These are phyloP conservation scores for Catharus ustulatus DNA, from an alignment of 2,797 vertebrate genomes.

Conservation along the genomic window DNA sequence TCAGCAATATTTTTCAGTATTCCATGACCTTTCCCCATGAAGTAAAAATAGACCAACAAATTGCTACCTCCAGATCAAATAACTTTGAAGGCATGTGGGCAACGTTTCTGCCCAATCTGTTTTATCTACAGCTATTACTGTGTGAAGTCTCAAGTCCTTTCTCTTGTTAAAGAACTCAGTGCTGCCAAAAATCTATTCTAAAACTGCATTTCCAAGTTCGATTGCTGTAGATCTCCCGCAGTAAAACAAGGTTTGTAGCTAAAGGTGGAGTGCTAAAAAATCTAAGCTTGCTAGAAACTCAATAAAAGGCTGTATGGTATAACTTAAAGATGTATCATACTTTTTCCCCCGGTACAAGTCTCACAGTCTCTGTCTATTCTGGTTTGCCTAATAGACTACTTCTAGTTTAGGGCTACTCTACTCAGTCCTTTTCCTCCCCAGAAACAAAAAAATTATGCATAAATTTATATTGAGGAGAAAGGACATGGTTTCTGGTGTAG, in stretches of 20 bases:
- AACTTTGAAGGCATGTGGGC: background rate
- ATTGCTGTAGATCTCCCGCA: background rate
- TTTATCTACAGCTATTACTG: background rate
- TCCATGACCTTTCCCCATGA: constrained; percentile 24
- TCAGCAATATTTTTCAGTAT: constrained; percentile 27
- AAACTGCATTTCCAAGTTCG: background rate
- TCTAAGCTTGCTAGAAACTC: background rate
- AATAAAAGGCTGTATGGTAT: background rate
- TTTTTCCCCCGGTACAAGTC: background rate
- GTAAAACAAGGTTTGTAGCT: background rate
- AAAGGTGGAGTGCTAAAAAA: background rate
- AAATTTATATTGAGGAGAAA: background rate
- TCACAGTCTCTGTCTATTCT: background rate
- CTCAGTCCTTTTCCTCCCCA: background rate
- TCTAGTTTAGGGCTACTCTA: background rate
- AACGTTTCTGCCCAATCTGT: background rate
- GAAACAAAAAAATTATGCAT: background rate
- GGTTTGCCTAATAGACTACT: background rate
- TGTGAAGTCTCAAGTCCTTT: background rate
- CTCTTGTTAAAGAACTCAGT: background rate
- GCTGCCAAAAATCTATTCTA: background rate
- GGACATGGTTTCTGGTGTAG: background rate
- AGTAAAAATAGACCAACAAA: constrained; percentile 51
- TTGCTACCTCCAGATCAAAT: constrained; percentile 6
- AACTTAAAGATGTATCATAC: background rate